Conservation (phyloP, 1,140 invertebrate genomes). For the Rhizoglyphus robini region DNA sequence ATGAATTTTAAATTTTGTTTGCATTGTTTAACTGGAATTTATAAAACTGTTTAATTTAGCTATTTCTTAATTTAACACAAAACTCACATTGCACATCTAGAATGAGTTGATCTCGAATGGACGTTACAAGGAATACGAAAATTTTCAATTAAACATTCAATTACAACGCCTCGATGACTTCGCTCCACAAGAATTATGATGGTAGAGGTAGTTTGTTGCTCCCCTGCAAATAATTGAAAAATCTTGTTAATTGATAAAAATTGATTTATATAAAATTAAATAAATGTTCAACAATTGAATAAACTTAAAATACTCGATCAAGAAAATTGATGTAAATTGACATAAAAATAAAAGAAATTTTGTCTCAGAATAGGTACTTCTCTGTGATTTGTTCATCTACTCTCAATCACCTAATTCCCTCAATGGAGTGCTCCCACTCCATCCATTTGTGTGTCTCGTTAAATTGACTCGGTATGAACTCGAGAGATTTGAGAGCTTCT, state of each 20-base stretch:
- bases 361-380: neutral
- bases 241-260: neutral
- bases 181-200: constrained; percentile 2
- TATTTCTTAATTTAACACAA: too few relatives aligned
- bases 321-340: neutral
- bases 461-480: too few relatives aligned
- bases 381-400: neutral
- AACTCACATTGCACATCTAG: constrained; percentile 23
- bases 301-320: too few relatives aligned
- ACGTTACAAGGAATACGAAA: constrained; percentile 11
- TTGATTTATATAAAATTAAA: neutral
- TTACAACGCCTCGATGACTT: neutral
- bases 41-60: too few relatives aligned
- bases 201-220: constrained; percentile 14
- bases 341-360: neutral
- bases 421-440: too few relatives aligned
- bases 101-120: constrained; percentile 11
- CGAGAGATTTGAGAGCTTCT: too few relatives aligned
- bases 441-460: too few relatives aligned
- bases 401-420: too few relatives aligned
- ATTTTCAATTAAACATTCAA: constrained; percentile 19
- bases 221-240: constrained; percentile 7
- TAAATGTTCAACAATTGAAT: neutral
- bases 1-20: too few relatives aligned
- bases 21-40: too few relatives aligned